A percentile compares a stretch with the other conserved stretches of the same genome.
These are phyloP conservation scores for Drosophila kanapiae DNA, from an alignment of 1,140 invertebrate genomes.

Conservation along the genomic window DNA sequence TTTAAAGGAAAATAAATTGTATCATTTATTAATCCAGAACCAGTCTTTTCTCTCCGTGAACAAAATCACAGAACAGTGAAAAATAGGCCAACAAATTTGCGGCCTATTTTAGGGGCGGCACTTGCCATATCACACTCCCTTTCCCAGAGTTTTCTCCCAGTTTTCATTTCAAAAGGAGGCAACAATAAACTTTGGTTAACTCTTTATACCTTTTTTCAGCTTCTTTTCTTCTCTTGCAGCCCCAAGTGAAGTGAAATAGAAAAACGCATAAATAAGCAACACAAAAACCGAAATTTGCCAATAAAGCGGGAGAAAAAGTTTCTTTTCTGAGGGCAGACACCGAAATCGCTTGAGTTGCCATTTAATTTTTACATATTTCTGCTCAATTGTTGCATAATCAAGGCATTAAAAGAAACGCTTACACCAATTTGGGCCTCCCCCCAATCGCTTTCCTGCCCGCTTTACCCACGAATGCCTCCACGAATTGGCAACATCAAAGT, in stretches of 20 bases:
- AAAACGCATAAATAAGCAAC: slow-evolving; percentile 76
- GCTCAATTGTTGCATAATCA: slow-evolving; percentile 67
- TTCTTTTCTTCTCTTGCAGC: not conserved
- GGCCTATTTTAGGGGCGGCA: slow-evolving; percentile 44
- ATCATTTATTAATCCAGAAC: too few species aligned
- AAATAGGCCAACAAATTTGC: slow-evolving; percentile 61
- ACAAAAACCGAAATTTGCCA: slow-evolving; percentile 73
- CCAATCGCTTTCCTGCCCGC: not conserved
- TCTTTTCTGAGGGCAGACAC: slow-evolving; percentile 23
- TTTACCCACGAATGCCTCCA: slow-evolving; percentile 23
- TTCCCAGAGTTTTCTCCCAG: slow-evolving; percentile 15
- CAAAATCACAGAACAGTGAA: slow-evolving; percentile 12
- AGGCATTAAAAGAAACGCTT: slow-evolving; percentile 68
- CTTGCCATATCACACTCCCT: slow-evolving; percentile 30
- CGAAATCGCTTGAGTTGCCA: slow-evolving; percentile 60
- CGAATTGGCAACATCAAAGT: slow-evolving; percentile 77
- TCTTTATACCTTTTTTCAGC: slow-evolving; percentile 27
- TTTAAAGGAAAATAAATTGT: too few species aligned
- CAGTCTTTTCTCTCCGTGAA: not conserved
- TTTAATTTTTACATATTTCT: slow-evolving; percentile 60
- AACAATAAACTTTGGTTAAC: slow-evolving; percentile 67
- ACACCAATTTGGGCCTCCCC: slow-evolving; percentile 38
- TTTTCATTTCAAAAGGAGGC: slow-evolving; percentile 29
- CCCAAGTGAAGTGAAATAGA: slow-evolving; percentile 75
- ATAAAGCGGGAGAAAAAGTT: slow-evolving; percentile 50